phyloP scores from a whole-genome alignment of 2,797 vertebrate genomes.

The Acipenser ruthenus region DNA sequence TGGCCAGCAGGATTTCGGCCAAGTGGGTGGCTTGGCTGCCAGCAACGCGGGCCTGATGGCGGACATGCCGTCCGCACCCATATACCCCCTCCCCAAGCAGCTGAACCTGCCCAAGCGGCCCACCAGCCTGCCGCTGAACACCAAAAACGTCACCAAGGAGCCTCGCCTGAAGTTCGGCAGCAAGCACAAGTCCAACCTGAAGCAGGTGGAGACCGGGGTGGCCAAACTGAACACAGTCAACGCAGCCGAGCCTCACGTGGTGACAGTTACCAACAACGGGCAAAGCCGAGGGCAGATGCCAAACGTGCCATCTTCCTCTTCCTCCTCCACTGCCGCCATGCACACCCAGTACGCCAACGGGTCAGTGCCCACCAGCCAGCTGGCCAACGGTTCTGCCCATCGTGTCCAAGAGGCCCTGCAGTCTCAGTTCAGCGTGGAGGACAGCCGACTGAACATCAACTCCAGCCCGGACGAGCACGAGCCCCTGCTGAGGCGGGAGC shows the following conservation, averaged over 20 bases:
- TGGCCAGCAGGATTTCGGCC: conserved; percentile 65
- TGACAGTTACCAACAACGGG: conserved; percentile 72
- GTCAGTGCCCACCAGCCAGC: conserved; percentile 55
- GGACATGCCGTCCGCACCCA: conserved; percentile 55
- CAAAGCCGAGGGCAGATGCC: conserved; percentile 54
- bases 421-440: conserved; percentile 72
- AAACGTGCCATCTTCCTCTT: conserved; percentile 54
- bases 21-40: conserved; percentile 46
- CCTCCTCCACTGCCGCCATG: conserved; percentile 18
- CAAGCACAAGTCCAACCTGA: conserved; percentile 94
- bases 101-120: conserved; percentile 96
- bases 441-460: conserved; percentile 68
- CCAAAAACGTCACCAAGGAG: conserved; percentile 82
- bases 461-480: conserved; percentile 70
- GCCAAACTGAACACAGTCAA: conserved; percentile 79
- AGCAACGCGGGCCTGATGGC: conserved; percentile 31
- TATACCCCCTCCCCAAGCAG: conserved; percentile 92
- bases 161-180: conserved; percentile 89
- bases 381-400: conserved; percentile 38
- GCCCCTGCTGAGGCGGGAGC: conserved; percentile 62
- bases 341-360: conserved; percentile 56
- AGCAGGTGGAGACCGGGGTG: conserved; percentile 88
- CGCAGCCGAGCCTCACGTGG: conserved; percentile 68
- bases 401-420: conserved; percentile 41
- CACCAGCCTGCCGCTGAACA: conserved; percentile 83